These are phyloP conservation scores for Cinclus mexicanus DNA, from an alignment of 2,113 vertebrate genomes.

Conservation along the genomic window DNA sequence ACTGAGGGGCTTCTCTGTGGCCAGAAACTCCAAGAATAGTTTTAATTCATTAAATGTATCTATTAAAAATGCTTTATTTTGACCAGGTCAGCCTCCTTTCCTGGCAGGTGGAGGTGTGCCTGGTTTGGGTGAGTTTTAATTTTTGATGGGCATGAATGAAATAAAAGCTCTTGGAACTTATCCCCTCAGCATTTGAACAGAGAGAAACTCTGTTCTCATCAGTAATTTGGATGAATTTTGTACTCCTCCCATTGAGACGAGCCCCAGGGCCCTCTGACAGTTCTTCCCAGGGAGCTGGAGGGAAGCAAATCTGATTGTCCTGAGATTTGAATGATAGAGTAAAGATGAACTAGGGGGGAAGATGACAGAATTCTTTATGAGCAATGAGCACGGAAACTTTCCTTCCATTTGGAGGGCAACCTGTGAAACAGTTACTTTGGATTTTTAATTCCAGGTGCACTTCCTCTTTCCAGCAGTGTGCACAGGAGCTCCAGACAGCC, in stretches of 20 bases:
- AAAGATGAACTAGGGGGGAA: background rate
- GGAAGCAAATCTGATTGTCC: background rate
- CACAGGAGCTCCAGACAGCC: background rate
- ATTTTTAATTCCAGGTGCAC: background rate
- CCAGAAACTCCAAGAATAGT: background rate
- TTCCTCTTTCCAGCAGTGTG: background rate
- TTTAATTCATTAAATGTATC: background rate
- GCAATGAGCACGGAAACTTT: background rate
- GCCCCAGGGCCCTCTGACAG: background rate
- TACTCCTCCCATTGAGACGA: background rate
- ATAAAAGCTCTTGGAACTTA: background rate
- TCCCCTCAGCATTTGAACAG: rapidly evolving
- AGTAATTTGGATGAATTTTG: background rate
- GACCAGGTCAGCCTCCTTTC: background rate
- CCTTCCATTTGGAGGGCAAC: background rate
- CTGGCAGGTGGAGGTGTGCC: background rate
- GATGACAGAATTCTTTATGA: rapidly evolving
- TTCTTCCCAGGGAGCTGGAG: background rate
- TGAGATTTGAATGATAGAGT: background rate
- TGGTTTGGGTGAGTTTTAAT: background rate
- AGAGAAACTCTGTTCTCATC: background rate
- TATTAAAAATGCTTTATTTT: background rate
- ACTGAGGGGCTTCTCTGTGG: background rate
- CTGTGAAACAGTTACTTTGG: background rate
- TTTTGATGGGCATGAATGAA: background rate